Evolutionary conservation across 2,797 vertebrate species (phyloP), one percentile per base, ranked within the genome.

Genomic region (Parotocinclus haroldoi): DNA sequence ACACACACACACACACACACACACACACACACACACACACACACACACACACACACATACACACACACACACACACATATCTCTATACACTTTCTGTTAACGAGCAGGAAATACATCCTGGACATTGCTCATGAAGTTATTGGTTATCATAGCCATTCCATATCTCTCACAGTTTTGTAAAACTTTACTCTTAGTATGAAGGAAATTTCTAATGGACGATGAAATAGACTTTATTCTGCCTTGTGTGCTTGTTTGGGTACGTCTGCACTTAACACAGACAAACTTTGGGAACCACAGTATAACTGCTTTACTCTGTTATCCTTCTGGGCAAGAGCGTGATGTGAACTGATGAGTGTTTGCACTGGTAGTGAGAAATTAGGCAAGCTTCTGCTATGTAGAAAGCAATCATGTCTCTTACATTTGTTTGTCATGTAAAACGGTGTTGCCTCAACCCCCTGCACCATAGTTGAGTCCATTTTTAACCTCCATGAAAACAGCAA

Each of bases 301-400:
- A 42, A 60, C 74, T 70, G 56, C 64, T 68, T 16, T 62, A 48
- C 52, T 61, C 59, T 75, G 71, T 76, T 64, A 76, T 78, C 74
- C 71, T 78, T 78, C 73, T 76, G 73, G 56, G 14, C 71, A 57
- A 67, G 70, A 66, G 52, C 56, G 48, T 67, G 27, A 40, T 57
- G 44, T 53, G 9, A 27, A 40, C 27, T 36, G 10, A 39, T 66
- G 12, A 45, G 48, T 69, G 59, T 46, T 69, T 63, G 56, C 56
- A 51, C 44, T 48, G 0, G 45, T 67, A 58, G 27, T 62, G 27
- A 42, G 27, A 40, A 53, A 16, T 19, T 49, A 66, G 62, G 53
- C 73, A 70, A 67, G 76, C 69, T 70, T 70, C 37, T 70, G 67
- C 56, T 46, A 17, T 60, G 14, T 71, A 46, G 61, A 58, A n/a